Evolutionary conservation across 2,888 invertebrate species (phyloP), one percentile per base, ranked within the genome.

Genomic region (Campoletis raptor): DNA sequence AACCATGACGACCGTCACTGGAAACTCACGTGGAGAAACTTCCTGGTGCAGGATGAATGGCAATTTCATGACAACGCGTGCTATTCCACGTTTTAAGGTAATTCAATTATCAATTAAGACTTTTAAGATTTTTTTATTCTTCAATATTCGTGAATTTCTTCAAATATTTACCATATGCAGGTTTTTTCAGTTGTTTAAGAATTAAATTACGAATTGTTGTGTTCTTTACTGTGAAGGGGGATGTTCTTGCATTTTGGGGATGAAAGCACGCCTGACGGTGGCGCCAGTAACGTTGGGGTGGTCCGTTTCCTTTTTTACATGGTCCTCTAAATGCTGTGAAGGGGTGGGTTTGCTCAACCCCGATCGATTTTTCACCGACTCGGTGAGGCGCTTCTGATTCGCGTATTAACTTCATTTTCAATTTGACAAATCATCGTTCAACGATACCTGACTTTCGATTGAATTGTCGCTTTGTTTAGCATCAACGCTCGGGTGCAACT

Each of bases 301-400:
- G 72, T 30, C 30, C 76, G 21, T 24, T 48, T 21, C 61, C 74
- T 84, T 87, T 90, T 89, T 66, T 69, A 67, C 8, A 40, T 89
- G 57, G 83, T 83, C 80, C 87, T 81, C 85, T 57, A 77, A 89
- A 87, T 86, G 45, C 30, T 54, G 21, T 18, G 48, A 48, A 70
- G 81, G 84, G 89, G 36, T 66, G 37, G 90, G 85, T 77, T 86
- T 85, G 72, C 88, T 76, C 78, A 90, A 92, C 91, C 89, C 91
- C 91, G 91, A 92, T 92, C 92, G 92, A 92, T 92, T 91, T 82
- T 91, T 86, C 88, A 89, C 88, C 74, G 85, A 89, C 74, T 86
- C 61, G 45, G 54, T 76, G 80, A 88, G 85, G 81, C 86, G 85
- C 76, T 83, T 81, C 80, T 18, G n/a, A 57, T 61, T 61, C 42